phyloP scores from a whole-genome alignment of 2,888 invertebrate species.

The Scotopteryx bipunctaria region DNA sequence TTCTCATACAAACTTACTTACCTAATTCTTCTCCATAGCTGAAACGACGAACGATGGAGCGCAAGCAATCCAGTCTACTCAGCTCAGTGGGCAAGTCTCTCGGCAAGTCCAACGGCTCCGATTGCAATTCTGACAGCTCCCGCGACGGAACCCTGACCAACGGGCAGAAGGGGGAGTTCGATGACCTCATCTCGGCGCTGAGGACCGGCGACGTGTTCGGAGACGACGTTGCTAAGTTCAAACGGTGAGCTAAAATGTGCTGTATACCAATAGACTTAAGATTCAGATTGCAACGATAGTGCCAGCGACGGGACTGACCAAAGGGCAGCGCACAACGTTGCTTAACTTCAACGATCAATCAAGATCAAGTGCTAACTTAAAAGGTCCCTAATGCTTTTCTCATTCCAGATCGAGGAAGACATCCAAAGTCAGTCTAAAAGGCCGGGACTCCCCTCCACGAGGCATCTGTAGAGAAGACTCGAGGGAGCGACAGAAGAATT shows the following conservation, averaged over 20 bases:
- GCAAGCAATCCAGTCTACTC: constrained; percentile 91
- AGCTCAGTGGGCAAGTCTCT: constrained; percentile 89
- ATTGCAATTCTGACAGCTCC: constrained; percentile 73
- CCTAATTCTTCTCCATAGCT: constrained; percentile 70
- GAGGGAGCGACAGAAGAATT: constrained; percentile 75
- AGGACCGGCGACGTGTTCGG: constrained; percentile 98
- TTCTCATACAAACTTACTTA: background rate
- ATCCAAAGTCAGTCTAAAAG: constrained; percentile 70
- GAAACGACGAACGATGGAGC: constrained; percentile 93
- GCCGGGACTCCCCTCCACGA: constrained; percentile 74
- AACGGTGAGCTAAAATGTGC: constrained; percentile 43
- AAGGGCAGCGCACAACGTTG: no score
- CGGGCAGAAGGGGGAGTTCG: constrained; percentile 93
- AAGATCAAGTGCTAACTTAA: no score
- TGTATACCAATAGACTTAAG: background rate
- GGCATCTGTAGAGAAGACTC: constrained; percentile 74
- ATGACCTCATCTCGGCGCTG: constrained; percentile 96
- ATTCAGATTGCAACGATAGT: background rate
- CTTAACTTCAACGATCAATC: no score
- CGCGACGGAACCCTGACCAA: constrained; percentile 66
- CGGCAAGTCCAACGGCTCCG: constrained; percentile 83
- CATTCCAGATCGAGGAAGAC: constrained; percentile 61
- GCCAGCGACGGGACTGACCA: no score
- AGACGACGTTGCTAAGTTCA: constrained; percentile 96
- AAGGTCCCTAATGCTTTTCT: background rate